A percentile compares a stretch with the other conserved stretches of the same genome.
Conservation (phyloP, 1,140 invertebrate species). For the Psilanteris sp. region DNA sequence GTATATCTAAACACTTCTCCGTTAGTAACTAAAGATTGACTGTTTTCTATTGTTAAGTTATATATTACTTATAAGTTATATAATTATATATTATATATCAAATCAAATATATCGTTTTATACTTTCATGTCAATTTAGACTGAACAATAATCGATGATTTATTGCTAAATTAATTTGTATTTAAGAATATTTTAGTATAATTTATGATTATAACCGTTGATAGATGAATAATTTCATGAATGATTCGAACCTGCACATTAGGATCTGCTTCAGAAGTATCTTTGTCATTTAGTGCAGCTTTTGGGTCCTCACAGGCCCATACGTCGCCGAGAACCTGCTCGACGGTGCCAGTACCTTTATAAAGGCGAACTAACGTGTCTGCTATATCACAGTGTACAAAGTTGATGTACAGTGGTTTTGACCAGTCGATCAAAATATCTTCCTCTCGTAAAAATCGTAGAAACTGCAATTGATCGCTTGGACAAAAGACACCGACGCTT, state of each 20-base stretch:
- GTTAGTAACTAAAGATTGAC: no score
- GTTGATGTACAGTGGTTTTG: constrained; percentile 88
- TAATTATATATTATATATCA: no score
- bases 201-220: no score
- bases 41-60: no score
- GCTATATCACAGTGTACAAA: constrained; percentile 89
- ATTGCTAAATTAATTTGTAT: no score
- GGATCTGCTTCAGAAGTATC: constrained; percentile 41
- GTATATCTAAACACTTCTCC: no score
- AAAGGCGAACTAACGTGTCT: constrained; percentile 84
- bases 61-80: no score
- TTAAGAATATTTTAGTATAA: no score
- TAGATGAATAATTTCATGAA: no score
- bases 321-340: constrained; percentile 89
- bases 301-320: constrained; percentile 84
- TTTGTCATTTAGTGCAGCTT: constrained; percentile 45
- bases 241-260: constrained; percentile 70
- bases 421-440: constrained; percentile 88
- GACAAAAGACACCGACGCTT: constrained; percentile 90
- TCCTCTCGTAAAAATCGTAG: constrained; percentile 86
- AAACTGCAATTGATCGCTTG: constrained; percentile 85
- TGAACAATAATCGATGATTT: no score
- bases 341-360: constrained; percentile 83
- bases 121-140: no score
- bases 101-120: no score